Conservation (phyloP, 2,797 vertebrate species). For the Nyctibius grandis region DNA sequence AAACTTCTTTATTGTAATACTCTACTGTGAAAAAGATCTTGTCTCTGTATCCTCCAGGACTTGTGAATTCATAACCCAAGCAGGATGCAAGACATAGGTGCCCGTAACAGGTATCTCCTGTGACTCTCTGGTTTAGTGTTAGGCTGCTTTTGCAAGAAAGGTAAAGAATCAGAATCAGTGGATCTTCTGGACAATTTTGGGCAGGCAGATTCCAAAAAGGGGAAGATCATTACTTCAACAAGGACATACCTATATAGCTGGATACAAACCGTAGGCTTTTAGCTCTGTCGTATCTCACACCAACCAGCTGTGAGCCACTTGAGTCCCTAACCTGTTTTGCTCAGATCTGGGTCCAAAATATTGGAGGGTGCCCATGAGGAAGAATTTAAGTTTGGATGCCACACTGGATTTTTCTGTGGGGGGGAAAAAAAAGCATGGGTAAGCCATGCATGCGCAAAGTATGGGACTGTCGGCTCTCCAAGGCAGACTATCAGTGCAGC, state of each 20-base stretch:
- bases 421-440: neutral
- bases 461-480: neutral
- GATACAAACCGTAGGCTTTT: neutral
- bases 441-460: neutral
- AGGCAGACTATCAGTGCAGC: neutral
- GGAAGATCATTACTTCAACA: neutral
- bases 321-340: neutral
- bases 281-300: neutral
- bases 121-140: neutral
- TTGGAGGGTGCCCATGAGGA: neutral
- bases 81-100: neutral
- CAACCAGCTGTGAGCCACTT: neutral
- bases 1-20: neutral
- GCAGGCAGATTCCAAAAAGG: neutral
- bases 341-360: neutral
- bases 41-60: neutral
- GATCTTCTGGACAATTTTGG: neutral
- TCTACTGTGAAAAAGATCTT: neutral
- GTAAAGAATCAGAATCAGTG: neutral
- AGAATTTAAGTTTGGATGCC: neutral
- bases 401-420: neutral
- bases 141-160: neutral
- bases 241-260: neutral
- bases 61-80: neutral
- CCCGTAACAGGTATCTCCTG: neutral